Base-by-base conservation (phyloP, 2,797 vertebrate species). In the Oreortyx pictus region DNA sequence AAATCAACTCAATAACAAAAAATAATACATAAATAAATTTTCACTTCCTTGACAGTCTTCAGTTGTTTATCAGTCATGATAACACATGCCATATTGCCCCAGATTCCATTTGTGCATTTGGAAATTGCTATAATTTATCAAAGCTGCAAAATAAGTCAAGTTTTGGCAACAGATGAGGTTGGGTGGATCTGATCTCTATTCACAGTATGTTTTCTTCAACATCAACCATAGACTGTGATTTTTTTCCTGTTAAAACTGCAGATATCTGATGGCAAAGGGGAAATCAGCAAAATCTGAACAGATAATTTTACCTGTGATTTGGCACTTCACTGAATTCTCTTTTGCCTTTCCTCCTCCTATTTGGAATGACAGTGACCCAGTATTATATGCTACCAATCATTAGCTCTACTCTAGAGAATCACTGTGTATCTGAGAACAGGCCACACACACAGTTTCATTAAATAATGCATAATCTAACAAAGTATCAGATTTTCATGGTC, bases 111-210 rank as follows among this genome's bases (percentile, higher is more conserved):
- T 47, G 62, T 50, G 62, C 66, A 78, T 75, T 87, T 85, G 73
- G 61, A 92, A 96, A 92, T 94, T 87, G 78, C 88, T 89, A 75
- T 87, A 93, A 92, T 96, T 91, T 86, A 87, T 96, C 90, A 96
- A 94, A 94, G 23, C 50, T 83, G 43, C 37, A 75, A 41, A 31
- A 47, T 76, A 82, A 87, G 72, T 85, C 75, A 86, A 59, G 29
- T 82, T 93, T 85, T 82, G 75, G 59, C 73, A 94, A 85, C 39
- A 87, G 82, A 91, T 82, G 44, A 82, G n/a, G 14, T 82, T 82
- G 64, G 86, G 44, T 11, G 31, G 29, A 61, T 87, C 35, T 77
- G 52, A 75, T 94, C 43, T 88, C 46, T 89, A 47, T 75, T 92
- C 86, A 82, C 29, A 80, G 9, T 1, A 2, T 50, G 23, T 77